Conservation (phyloP, 2,888 invertebrate genomes). For the Scrobipalpa costella region DNA sequence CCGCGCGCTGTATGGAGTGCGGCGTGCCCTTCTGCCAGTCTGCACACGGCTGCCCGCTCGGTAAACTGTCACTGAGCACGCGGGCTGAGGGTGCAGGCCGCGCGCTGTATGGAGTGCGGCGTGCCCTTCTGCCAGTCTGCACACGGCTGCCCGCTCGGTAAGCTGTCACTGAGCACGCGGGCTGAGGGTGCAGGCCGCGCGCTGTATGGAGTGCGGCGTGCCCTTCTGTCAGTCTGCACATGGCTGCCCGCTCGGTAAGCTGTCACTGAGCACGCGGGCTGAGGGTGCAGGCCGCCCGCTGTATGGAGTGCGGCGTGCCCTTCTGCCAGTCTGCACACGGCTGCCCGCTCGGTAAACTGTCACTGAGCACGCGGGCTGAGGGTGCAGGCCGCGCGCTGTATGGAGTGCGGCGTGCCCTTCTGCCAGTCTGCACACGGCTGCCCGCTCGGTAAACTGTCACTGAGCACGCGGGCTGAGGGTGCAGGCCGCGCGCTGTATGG, state of each 20-base stretch:
- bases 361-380: conserved; percentile 93
- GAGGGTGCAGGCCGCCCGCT: conserved; percentile 94
- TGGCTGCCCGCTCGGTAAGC: conserved; percentile 83
- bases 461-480: not conserved
- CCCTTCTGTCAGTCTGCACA: conserved; percentile 87
- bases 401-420: conserved; percentile 93
- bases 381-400: conserved; percentile 96
- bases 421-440: not conserved
- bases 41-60: conserved; percentile 37
- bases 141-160: conserved; percentile 25
- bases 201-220: conserved; percentile 99
- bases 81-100: conserved; percentile 96
- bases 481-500: not conserved
- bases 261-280: conserved; percentile 85
- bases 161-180: no score
- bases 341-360: conserved; percentile 95
- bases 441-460: not conserved
- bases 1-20: conserved; percentile 99
- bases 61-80: no score
- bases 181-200: conserved; percentile 93
- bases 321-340: conserved; percentile 93
- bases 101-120: conserved; percentile 99
- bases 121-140: conserved; percentile 89
- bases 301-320: conserved; percentile 99
- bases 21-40: conserved; percentile 93